Evolutionary conservation across 2,888 invertebrate species (phyloP).

Genomic region (Hydropsyche betteni): DNA sequence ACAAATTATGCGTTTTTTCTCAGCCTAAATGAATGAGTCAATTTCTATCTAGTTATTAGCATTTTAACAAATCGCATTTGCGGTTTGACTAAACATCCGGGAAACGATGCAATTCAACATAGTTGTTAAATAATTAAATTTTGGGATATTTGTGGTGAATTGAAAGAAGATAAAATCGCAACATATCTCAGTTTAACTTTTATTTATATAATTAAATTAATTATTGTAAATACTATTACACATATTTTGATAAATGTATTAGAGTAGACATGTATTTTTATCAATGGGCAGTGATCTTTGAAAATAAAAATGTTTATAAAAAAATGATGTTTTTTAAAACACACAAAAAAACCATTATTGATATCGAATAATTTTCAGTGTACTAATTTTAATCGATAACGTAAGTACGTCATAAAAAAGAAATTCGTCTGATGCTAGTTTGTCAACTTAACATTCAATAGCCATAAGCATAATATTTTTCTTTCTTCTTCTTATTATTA

Average conservation of each 20-base stretch:
- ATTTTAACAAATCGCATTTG: neutral
- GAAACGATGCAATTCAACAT: conserved; percentile 23
- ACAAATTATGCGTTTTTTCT: conserved; percentile 49
- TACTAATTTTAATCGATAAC: too few relatives aligned
- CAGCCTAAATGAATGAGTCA: conserved; percentile 49
- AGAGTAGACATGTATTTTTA: conserved; percentile 50
- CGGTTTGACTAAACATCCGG: neutral
- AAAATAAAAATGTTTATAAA: conserved; percentile 21
- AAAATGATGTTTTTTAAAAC: conserved; percentile 4
- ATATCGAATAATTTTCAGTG: neutral
- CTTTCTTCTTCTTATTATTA: neutral
- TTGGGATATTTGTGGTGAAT: conserved; percentile 15
- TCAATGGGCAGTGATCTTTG: conserved; percentile 28
- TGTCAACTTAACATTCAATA: neutral
- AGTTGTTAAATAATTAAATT: neutral
- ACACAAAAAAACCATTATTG: neutral
- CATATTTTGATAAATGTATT: conserved; percentile 51
- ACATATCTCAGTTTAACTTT: conserved; percentile 40
- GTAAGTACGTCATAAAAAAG: neutral
- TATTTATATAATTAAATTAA: conserved; percentile 19
- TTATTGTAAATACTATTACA: conserved; percentile 42
- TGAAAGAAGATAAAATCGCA: conserved; percentile 35
- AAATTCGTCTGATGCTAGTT: neutral
- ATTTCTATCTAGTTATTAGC: conserved; percentile 41
- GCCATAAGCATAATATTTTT: too few relatives aligned